These are phyloP conservation scores for Promerops cafer DNA, from an alignment of 2,113 vertebrate genomes.

Conservation along the genomic window DNA sequence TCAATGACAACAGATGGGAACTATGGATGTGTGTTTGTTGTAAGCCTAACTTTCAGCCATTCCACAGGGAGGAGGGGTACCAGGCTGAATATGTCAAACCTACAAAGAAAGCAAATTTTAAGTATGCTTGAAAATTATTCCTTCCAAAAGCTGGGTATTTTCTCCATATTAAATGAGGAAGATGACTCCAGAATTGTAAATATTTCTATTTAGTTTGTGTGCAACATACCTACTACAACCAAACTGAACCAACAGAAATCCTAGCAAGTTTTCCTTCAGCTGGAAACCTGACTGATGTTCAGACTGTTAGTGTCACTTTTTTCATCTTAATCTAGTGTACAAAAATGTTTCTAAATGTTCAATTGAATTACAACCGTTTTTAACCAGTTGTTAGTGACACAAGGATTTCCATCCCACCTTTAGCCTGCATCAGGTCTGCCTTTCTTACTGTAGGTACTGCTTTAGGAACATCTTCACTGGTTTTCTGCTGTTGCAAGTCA, in stretches of 20 bases:
- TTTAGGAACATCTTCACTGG: background rate
- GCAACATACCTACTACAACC: background rate
- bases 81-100: background rate
- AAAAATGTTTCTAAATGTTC: background rate
- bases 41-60: background rate
- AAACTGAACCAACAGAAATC: background rate
- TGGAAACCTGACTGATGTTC: background rate
- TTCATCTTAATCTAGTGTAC: background rate
- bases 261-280: background rate
- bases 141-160: background rate
- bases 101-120: background rate
- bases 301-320: background rate
- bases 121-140: background rate
- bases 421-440: background rate
- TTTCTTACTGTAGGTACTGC: background rate
- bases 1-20: background rate
- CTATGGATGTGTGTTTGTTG: background rate
- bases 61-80: rapidly evolving
- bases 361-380: background rate
- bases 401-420: conserved; percentile 22
- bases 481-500: background rate
- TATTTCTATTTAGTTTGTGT: background rate
- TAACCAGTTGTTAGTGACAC: background rate
- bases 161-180: background rate
- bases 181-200: background rate